Percentiles rank a stretch among this genome's conserved stretches.
Conservation (phyloP, 2,888 invertebrate genomes). For the Amitus sp. region DNA sequence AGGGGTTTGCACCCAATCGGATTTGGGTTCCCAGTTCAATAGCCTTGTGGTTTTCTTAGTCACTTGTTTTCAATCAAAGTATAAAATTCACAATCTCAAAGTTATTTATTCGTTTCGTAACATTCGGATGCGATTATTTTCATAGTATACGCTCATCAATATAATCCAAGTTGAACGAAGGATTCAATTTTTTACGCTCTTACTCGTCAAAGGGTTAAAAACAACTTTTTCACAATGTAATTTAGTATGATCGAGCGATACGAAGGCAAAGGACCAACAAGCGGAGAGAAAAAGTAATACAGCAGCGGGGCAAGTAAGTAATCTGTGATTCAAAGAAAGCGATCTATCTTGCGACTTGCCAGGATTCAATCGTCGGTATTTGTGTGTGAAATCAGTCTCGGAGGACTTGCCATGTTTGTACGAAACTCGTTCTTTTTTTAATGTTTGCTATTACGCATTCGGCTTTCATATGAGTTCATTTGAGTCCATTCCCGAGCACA, state of each 20-base stretch:
- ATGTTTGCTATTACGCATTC: background rate
- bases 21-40: slow-evolving; percentile 60
- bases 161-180: too few relatives aligned
- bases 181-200: background rate
- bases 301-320: slow-evolving; percentile 47
- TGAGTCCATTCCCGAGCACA: too few relatives aligned
- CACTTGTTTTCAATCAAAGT: background rate
- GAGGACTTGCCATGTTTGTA: slow-evolving; percentile 47
- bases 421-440: slow-evolving; percentile 10
- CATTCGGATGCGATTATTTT: too few relatives aligned
- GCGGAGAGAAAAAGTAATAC: slow-evolving; percentile 16
- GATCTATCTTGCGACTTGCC: slow-evolving; percentile 64
- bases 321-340: slow-evolving; percentile 64
- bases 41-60: slow-evolving; percentile 44
- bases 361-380: slow-evolving; percentile 64
- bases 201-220: background rate
- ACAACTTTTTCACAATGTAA: slow-evolving; percentile 3
- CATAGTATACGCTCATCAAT: too few relatives aligned
- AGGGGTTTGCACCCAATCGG: slow-evolving; percentile 51
- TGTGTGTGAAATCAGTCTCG: slow-evolving; percentile 64
- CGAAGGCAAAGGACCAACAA: slow-evolving; percentile 39
- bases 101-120: too few relatives aligned
- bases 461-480: background rate
- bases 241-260: slow-evolving; percentile 34
- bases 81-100: too few relatives aligned